phyloP scores from a whole-genome alignment of 2,888 invertebrate species.

The Athalia rosae region DNA sequence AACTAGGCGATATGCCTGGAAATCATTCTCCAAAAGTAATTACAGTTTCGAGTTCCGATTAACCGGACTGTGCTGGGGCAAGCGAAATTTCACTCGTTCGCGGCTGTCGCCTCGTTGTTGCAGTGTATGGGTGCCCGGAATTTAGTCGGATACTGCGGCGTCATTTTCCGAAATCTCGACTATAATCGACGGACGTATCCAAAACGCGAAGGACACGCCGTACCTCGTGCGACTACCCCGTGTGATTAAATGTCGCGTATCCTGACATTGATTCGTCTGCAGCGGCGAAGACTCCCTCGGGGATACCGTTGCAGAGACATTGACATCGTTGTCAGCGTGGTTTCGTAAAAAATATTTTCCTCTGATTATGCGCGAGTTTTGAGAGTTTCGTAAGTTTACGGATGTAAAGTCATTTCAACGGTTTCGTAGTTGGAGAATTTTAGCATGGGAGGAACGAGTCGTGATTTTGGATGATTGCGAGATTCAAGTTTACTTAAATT shows the following conservation, averaged over 20 bases:
- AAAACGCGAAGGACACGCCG: not conserved
- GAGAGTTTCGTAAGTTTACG: no score
- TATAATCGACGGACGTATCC: conserved; percentile 35
- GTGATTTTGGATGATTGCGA: not conserved
- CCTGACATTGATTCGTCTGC: conserved; percentile 31
- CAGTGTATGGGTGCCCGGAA: not conserved
- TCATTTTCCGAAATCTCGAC: conserved; percentile 19
- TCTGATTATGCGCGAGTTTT: conserved; percentile 16
- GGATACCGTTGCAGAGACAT: conserved; percentile 23
- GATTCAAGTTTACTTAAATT: not conserved
- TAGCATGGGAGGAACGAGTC: not conserved
- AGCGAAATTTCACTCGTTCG: conserved; percentile 10
- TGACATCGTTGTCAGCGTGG: conserved; percentile 34
- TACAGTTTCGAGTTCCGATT: conserved; percentile 25
- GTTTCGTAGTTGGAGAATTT: not conserved
- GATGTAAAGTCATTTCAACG: no score
- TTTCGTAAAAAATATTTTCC: conserved; percentile 32
- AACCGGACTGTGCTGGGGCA: not conserved
- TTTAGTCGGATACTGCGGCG: not conserved
- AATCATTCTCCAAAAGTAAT: conserved; percentile 25
- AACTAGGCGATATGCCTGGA: not conserved
- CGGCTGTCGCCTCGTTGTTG: not conserved
- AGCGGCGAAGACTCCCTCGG: conserved; percentile 18
- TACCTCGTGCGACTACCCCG: conserved; percentile 13
- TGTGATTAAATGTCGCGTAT: conserved; percentile 23